phyloP scores from a whole-genome alignment of 1,140 invertebrate species.

The Paralvinella palmiformis region DNA sequence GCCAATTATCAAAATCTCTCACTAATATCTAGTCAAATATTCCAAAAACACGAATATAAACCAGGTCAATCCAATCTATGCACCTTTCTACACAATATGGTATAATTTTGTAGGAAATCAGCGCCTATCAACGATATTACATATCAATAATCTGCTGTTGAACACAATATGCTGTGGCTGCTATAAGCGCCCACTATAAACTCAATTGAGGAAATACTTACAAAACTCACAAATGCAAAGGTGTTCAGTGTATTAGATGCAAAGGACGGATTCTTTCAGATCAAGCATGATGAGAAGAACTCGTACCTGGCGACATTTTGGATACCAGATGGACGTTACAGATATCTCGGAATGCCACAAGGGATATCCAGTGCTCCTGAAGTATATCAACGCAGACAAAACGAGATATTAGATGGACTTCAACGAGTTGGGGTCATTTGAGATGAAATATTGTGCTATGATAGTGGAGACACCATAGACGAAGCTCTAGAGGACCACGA shows the following conservation, averaged over 20 bases:
- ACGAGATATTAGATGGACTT: neutral
- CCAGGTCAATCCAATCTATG: no score
- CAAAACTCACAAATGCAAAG: conserved; percentile 40
- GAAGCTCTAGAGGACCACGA: neutral
- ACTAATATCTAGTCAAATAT: no score
- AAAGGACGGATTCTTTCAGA: conserved; percentile 44
- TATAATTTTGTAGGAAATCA: no score
- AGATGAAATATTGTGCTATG: neutral
- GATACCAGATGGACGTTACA: conserved; percentile 9
- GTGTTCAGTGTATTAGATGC: conserved; percentile 52
- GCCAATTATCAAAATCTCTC: no score
- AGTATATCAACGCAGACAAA: conserved; percentile 1
- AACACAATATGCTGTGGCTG: no score
- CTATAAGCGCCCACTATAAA: no score
- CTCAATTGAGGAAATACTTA: conserved; percentile 22
- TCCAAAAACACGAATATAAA: no score
- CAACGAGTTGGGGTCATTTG: neutral
- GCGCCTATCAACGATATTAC: no score
- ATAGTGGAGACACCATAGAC: neutral
- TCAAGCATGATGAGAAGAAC: conserved; percentile 19
- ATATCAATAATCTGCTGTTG: no score
- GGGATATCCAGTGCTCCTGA: neutral
- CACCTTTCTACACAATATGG: no score
- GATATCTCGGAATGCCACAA: conserved; percentile 2
- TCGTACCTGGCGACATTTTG: conserved; percentile 22